A percentile compares a stretch with the other conserved stretches of the same genome.
Evolutionary conservation across 2,888 invertebrate genomes (phyloP).

Genomic region (Eupithecia abbreviata): DNA sequence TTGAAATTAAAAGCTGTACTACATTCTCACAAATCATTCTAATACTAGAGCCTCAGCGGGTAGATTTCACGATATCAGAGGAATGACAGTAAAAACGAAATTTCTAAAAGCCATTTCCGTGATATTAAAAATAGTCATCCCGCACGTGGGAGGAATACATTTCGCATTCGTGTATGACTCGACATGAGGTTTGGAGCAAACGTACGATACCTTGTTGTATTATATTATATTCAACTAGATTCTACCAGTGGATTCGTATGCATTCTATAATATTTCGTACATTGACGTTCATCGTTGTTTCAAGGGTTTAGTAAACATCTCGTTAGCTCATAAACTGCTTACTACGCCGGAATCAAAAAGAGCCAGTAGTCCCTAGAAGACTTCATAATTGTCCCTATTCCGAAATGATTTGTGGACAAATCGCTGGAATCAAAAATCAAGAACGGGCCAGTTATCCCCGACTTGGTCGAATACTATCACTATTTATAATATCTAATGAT

Average conservation of each 20-base stretch:
- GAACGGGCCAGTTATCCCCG: background rate
- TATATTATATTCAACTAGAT: background rate
- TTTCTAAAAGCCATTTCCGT: constrained; percentile 19
- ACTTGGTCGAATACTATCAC: background rate
- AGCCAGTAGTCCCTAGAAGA: background rate
- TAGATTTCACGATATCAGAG: background rate
- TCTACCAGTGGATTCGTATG: background rate
- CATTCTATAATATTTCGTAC: background rate
- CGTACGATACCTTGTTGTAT: background rate
- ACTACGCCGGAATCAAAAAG: background rate
- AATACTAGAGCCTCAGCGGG: background rate
- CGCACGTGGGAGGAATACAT: constrained; percentile 21
- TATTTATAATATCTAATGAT: too few relatives aligned
- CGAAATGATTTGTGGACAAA: background rate
- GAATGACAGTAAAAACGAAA: background rate
- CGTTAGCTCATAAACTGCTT: background rate
- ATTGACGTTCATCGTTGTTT: background rate
- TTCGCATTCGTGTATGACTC: constrained; percentile 12
- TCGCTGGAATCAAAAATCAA: background rate
- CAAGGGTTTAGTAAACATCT: background rate
- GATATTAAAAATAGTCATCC: constrained; percentile 29
- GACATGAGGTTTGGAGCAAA: background rate
- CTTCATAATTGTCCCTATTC: background rate
- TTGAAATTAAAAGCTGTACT: background rate
- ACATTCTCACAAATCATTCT: background rate